Evolutionary conservation across 2,888 invertebrate genomes (phyloP).

Genomic region (Yponomeuta cagnagella): DNA sequence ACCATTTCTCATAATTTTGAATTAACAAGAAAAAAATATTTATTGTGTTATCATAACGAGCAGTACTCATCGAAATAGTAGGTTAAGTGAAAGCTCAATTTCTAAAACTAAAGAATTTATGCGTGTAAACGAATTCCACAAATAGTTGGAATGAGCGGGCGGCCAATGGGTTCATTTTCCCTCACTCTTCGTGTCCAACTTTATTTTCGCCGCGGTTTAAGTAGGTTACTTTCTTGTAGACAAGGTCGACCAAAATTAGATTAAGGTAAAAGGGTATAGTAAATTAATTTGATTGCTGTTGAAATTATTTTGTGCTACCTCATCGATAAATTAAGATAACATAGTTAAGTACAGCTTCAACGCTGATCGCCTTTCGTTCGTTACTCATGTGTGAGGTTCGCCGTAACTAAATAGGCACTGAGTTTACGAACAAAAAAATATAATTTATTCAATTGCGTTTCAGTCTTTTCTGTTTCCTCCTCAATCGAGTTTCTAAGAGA

Average conservation of each 20-base stretch:
- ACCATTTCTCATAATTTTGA: no score
- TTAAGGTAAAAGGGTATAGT: neutral
- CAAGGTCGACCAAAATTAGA: conserved; percentile 16
- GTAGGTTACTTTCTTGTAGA: conserved; percentile 34
- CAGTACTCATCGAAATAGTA: no score
- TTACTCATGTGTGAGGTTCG: no score
- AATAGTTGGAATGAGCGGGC: conserved; percentile 42
- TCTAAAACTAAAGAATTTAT: conserved; percentile 54
- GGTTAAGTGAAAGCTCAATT: conserved; percentile 32
- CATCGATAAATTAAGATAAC: no score
- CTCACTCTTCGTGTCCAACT: conserved; percentile 47
- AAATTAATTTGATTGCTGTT: neutral
- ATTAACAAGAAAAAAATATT: no score
- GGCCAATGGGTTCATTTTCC: conserved; percentile 60
- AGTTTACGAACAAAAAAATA: no score
- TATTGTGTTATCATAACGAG: no score
- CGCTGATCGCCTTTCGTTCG: no score
- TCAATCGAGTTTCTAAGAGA: neutral
- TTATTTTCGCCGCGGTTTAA: conserved; percentile 45
- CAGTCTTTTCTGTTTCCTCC: neutral
- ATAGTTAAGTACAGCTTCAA: no score
- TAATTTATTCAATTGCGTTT: neutral
- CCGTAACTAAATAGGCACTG: no score
- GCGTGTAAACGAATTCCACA: conserved; percentile 53
- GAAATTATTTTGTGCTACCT: no score